Percentiles rank a stretch among this genome's conserved stretches.
phyloP scores from a whole-genome alignment of 1,140 invertebrate genomes.

The Thereuonema tuberculata region DNA sequence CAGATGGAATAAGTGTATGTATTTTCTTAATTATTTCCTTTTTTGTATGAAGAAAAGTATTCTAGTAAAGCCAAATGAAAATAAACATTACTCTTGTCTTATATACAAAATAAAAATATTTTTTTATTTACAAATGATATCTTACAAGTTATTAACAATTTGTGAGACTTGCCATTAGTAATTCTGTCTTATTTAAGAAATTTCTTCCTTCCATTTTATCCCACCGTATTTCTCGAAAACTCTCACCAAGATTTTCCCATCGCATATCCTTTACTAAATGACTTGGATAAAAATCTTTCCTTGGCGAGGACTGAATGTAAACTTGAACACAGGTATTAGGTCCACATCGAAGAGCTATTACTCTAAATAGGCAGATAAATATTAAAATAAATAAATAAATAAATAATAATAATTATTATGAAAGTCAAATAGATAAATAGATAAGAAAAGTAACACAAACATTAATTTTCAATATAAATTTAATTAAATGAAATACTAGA shows the following conservation, averaged over 20 bases:
- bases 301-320: conserved; percentile 64
- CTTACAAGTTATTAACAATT: conserved; percentile 26
- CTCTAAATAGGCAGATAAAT: conserved; percentile 36
- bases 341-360: conserved; percentile 79
- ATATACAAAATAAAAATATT: too few relatives aligned
- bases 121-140: too few relatives aligned
- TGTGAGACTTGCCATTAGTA: conserved; percentile 81
- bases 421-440: background rate
- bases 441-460: conserved; percentile 18
- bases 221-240: conserved; percentile 75
- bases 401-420: conserved; percentile 6
- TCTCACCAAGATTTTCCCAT: conserved; percentile 70
- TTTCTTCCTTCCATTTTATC: conserved; percentile 95
- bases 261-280: conserved; percentile 71
- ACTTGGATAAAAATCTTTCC: conserved; percentile 73
- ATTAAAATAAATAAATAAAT: conserved; percentile 13
- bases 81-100: too few relatives aligned
- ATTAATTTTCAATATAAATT: conserved; percentile 8
- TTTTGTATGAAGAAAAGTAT: too few relatives aligned
- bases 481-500: too few relatives aligned
- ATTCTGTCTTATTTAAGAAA: conserved; percentile 92
- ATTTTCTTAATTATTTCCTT: too few relatives aligned
- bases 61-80: too few relatives aligned
- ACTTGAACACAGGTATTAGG: conserved; percentile 42
- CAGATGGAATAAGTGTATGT: too few relatives aligned